phyloP scores from a whole-genome alignment of 2,113 vertebrate species.

The Dicrurus megarhynchus region DNA sequence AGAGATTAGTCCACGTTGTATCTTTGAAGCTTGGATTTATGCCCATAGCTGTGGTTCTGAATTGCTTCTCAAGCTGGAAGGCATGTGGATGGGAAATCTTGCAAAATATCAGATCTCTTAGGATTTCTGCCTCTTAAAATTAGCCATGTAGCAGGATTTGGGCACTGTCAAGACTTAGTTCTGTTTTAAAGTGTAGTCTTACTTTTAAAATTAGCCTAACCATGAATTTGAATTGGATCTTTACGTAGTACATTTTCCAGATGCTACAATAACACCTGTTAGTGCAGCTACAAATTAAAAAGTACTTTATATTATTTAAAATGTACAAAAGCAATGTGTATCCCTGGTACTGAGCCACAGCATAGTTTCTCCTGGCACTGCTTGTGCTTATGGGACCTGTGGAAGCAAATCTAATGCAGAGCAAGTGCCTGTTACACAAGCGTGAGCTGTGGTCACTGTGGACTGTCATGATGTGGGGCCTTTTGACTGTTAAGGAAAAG shows the following conservation, averaged over 20 bases:
- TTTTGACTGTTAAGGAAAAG: background rate
- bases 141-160: background rate
- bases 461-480: background rate
- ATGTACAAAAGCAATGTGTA: background rate
- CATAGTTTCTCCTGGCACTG: background rate
- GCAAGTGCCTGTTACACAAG: background rate
- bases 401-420: background rate
- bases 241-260: background rate
- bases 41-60: background rate
- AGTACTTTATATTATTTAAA: background rate
- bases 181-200: background rate
- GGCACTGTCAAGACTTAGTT: background rate
- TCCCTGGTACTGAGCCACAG: background rate
- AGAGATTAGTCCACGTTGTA: background rate
- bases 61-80: slow-evolving; percentile 19
- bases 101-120: slow-evolving; percentile 8
- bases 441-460: fast-evolving
- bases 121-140: slow-evolving; percentile 16
- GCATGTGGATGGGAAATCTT: slow-evolving; percentile 8
- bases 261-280: background rate
- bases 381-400: background rate
- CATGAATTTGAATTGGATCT: background rate
- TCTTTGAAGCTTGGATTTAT: background rate
- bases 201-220: background rate
- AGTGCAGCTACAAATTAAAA: background rate